Evolutionary conservation across 2,888 invertebrate genomes (phyloP).

Genomic region (Xestoiulus laeticollis): DNA sequence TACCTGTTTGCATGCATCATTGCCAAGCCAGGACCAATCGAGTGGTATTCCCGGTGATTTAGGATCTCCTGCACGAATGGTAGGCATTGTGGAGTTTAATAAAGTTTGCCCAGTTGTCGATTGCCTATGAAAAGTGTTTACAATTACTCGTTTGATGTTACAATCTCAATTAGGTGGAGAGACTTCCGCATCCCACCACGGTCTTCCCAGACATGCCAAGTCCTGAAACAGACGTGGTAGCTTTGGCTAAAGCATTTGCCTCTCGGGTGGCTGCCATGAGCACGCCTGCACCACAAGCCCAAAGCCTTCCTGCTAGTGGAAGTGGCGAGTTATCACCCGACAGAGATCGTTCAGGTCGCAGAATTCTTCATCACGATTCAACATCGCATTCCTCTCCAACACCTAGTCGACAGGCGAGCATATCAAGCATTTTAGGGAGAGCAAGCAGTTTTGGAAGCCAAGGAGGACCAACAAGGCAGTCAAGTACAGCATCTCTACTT

Average conservation of each 20-base stretch:
- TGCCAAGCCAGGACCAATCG: background rate
- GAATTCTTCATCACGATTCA: conserved; percentile 48
- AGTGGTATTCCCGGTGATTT: background rate
- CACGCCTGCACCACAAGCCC: conserved; percentile 29
- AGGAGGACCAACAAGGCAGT: conserved; percentile 69
- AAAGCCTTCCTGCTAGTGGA: conserved; percentile 54
- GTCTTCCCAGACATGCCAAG: conserved; percentile 55
- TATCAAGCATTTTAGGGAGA: conserved; percentile 55
- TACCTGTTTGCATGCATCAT: conserved; percentile 23
- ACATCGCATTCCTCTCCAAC: conserved; percentile 53
- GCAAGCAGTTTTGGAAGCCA: conserved; percentile 53
- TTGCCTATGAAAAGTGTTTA: background rate
- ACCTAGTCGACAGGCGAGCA: conserved; percentile 55
- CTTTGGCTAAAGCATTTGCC: conserved; percentile 54
- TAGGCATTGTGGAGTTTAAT: background rate
- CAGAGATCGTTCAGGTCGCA: conserved; percentile 39
- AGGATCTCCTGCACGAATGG: conserved; percentile 36
- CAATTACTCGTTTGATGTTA: background rate
- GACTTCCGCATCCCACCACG: conserved; percentile 50
- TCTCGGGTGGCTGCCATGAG: conserved; percentile 52
- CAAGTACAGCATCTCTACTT: conserved; percentile 83
- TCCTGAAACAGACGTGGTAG: conserved; percentile 55
- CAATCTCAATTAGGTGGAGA: conserved; percentile 43
- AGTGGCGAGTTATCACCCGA: conserved; percentile 55
- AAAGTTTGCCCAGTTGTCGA: too few species aligned